Conservation (phyloP, 2,113 vertebrate genomes). For the Haliaeetus leucogaster region DNA sequence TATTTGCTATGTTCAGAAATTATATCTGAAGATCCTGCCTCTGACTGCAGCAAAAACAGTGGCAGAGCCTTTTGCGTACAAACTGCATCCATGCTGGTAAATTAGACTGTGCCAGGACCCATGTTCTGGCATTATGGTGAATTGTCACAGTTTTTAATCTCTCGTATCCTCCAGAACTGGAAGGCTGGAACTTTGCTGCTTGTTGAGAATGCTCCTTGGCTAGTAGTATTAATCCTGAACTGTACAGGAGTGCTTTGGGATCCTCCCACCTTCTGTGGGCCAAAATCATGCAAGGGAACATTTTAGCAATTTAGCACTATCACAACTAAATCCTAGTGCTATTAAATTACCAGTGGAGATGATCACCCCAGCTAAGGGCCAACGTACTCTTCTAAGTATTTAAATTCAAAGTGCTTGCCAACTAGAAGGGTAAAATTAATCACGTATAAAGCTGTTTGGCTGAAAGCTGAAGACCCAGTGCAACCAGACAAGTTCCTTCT, state of each 20-base stretch:
- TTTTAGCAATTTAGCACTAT: not conserved
- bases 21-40: not conserved
- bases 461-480: not conserved
- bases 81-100: fast-evolving
- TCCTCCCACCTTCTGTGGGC: not conserved
- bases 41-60: not conserved
- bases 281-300: not conserved
- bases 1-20: not conserved
- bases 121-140: not conserved
- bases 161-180: not conserved
- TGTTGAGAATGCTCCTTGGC: not conserved
- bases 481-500: not conserved
- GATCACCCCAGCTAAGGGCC: not conserved
- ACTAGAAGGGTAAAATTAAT: not conserved
- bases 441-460: not conserved
- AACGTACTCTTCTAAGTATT: not conserved
- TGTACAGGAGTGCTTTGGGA: not conserved
- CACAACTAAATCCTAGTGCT: not conserved
- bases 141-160: not conserved
- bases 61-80: not conserved
- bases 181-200: not conserved
- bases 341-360: not conserved
- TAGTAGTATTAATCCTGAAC: not conserved
- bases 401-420: not conserved
- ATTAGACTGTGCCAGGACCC: not conserved